Evolutionary conservation across 2,113 vertebrate species (phyloP).

Genomic region (Anthoscopus minutus): DNA sequence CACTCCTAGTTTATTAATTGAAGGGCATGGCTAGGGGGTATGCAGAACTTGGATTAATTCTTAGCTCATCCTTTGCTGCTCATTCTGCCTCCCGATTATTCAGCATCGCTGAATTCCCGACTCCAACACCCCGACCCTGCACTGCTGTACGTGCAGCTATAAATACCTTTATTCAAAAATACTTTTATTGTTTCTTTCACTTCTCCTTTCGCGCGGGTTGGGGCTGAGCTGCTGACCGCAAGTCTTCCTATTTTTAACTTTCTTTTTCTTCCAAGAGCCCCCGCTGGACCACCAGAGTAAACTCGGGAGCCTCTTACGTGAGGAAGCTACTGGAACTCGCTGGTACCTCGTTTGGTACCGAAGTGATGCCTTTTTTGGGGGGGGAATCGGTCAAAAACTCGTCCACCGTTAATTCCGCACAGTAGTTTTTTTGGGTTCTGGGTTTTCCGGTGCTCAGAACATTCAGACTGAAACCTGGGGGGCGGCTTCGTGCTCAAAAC

Average conservation of each 20-base stretch:
- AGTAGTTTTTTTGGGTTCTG: not conserved
- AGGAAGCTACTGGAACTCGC: no score
- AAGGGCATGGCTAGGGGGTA: not conserved
- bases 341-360: not conserved
- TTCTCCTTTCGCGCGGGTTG: not conserved
- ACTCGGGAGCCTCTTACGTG: not conserved
- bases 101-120: not conserved
- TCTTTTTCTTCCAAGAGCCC: not conserved
- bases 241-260: not conserved
- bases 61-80: rapidly evolving
- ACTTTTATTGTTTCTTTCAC: not conserved
- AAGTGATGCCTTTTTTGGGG: no score
- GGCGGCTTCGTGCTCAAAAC: not conserved
- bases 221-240: not conserved
- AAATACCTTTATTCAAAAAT: not conserved
- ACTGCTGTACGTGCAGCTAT: not conserved
- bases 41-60: not conserved
- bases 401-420: not conserved
- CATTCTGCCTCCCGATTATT: rapidly evolving
- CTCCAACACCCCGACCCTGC: not conserved
- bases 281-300: not conserved
- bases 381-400: not conserved
- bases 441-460: not conserved
- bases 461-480: not conserved
- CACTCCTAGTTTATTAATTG: not conserved